A percentile compares a stretch with the other conserved stretches of the same genome.
phyloP scores from a whole-genome alignment of 2,888 invertebrate genomes.

The Ditula angustiorana region DNA sequence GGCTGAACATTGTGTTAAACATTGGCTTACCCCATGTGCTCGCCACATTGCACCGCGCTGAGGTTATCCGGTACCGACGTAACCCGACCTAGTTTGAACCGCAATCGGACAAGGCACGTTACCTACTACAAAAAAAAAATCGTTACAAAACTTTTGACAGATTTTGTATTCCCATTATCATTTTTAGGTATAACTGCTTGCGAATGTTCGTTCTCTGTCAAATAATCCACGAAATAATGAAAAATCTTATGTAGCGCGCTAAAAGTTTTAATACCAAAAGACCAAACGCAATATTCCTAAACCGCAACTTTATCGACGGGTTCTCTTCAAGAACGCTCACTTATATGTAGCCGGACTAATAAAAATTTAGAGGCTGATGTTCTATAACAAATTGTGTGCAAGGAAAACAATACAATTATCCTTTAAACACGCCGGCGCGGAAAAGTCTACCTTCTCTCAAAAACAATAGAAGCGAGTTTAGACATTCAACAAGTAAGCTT shows the following conservation, averaged over 20 bases:
- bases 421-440: conserved; percentile 45
- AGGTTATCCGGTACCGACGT: conserved; percentile 45
- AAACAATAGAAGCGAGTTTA: conserved; percentile 55
- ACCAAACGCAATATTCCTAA: not conserved
- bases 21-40: conserved; percentile 66
- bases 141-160: too few species aligned
- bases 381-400: conserved; percentile 59
- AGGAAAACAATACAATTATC: conserved; percentile 59
- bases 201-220: too few species aligned
- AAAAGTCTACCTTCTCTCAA: conserved; percentile 45
- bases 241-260: too few species aligned
- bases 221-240: too few species aligned
- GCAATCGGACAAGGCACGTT: conserved; percentile 11
- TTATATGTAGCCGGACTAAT: conserved; percentile 14
- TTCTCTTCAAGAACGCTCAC: conserved; percentile 18
- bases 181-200: too few species aligned
- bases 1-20: conserved; percentile 51
- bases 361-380: conserved; percentile 44
- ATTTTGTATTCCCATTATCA: too few species aligned
- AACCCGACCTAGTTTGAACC: conserved; percentile 20
- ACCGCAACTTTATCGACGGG: not conserved
- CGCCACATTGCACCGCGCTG: conserved; percentile 68
- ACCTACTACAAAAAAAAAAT: not conserved
- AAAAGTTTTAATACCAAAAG: not conserved
- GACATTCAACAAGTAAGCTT: conserved; percentile 57